These are phyloP conservation scores for Garrulus glandarius DNA, from an alignment of 2,797 vertebrate species.

Conservation along the genomic window DNA sequence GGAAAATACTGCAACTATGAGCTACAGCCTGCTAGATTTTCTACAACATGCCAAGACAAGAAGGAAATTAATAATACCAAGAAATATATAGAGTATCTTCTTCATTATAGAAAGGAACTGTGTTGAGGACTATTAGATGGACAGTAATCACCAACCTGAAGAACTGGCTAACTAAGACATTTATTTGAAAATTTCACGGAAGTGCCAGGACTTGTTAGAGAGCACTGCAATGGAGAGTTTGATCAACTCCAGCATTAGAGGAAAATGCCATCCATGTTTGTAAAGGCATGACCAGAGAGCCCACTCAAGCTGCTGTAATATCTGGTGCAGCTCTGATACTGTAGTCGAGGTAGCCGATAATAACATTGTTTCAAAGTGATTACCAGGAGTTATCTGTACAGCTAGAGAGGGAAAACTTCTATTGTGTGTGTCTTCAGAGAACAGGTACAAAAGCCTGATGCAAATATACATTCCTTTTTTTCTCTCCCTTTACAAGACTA, in stretches of 20 bases:
- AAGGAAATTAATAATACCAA: background rate
- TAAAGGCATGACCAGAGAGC: background rate
- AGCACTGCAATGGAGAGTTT: background rate
- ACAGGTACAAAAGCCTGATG: background rate
- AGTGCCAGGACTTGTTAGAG: background rate
- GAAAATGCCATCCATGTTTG: background rate
- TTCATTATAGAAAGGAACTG: background rate
- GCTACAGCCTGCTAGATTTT: background rate
- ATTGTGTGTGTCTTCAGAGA: background rate
- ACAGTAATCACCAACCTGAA: background rate
- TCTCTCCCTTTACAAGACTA: background rate
- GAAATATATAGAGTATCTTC: background rate
- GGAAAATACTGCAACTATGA: background rate
- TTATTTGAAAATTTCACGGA: background rate
- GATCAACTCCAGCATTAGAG: background rate
- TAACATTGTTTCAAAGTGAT: background rate
- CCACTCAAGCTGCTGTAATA: background rate
- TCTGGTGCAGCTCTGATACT: background rate
- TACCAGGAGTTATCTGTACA: background rate
- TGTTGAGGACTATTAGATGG: background rate
- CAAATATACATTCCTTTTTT: background rate
- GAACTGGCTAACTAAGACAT: background rate
- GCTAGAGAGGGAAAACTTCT: background rate
- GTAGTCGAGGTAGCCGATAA: background rate
- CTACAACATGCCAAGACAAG: background rate